Evolutionary conservation across 2,888 invertebrate genomes (phyloP), one percentile per base, ranked within the genome.

Genomic region (Temnothorax ravouxi): DNA sequence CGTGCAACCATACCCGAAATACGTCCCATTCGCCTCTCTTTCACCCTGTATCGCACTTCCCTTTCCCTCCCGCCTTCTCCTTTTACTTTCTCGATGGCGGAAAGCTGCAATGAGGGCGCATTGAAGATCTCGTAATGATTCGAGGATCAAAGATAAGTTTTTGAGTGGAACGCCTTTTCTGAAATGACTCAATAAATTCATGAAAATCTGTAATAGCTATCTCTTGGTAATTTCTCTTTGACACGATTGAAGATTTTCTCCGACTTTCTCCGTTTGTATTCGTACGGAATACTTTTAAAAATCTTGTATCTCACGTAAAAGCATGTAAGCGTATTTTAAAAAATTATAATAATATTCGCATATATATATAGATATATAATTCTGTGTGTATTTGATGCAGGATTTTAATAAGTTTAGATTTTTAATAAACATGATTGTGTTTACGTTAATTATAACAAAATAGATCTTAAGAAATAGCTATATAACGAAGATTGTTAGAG

Each of bases 1-100:
- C 72, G 25, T 59, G 50, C 72, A 79, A 34, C 29, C 44, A 25
- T 44, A 59, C 66, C 77, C 77, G 64, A 69, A 71, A 59, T 61
- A 77, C 64, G 79, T 81, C 83, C 84, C 83, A 64, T 64, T 86
- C 86, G 83, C 83, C 86, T 85, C 86, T 89, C 84, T 88, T 82
- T 89, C 84, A 61, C 0, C 79, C 86, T 85, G 29, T 85, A 83
- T 81, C 79, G 81, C 83, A 82, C 59, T 56, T 13, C 6, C 25
- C 25, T 15, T 66, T 44, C n/a, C 21, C 64, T 41, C 21, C 66
- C 18, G 2, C 5, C n/a, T n/a, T 56, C 38, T 47, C 29, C 50
- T 83, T 18, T 54, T 47, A 38, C 41, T 66, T 52, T 34, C 47
- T 83, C 47, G 47, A 8, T 47, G 56, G 82, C 66, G 76, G 82